phyloP scores from a whole-genome alignment of 1,140 invertebrate species.

The Drosophila lacteicornis region DNA sequence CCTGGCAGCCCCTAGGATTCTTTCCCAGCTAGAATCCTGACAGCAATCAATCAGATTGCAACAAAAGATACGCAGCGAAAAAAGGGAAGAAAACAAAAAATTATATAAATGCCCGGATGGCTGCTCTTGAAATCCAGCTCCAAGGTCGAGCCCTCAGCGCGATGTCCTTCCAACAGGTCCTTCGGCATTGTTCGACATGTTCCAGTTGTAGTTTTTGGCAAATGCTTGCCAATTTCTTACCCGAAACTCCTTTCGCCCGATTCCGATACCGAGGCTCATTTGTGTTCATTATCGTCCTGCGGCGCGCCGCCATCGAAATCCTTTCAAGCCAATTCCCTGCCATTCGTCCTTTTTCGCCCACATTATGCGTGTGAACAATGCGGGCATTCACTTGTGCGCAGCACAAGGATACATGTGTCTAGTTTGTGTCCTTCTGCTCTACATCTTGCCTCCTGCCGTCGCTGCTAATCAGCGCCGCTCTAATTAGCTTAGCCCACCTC shows the following conservation, averaged over 20 bases:
- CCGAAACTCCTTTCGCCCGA: conserved; percentile 70
- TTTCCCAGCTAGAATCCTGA: conserved; percentile 60
- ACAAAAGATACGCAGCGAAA: conserved; percentile 66
- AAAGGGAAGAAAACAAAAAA: conserved; percentile 38
- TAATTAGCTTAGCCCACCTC: conserved; percentile 75
- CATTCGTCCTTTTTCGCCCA: conserved; percentile 18
- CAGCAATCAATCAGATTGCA: conserved; percentile 82
- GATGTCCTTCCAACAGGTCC: conserved; percentile 68
- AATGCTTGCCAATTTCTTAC: conserved; percentile 72
- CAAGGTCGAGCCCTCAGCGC: conserved; percentile 56
- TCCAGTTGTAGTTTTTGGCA: conserved; percentile 64
- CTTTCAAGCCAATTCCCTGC: conserved; percentile 27
- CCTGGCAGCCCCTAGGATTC: conserved; percentile 42
- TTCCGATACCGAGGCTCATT: conserved; percentile 60
- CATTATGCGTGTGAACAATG: conserved; percentile 57
- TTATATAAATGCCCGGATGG: conserved; percentile 59
- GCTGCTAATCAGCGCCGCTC: conserved; percentile 61
- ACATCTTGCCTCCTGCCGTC: conserved; percentile 33
- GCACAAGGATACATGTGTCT: conserved; percentile 50
- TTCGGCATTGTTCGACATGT: conserved; percentile 61
- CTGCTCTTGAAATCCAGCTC: conserved; percentile 58
- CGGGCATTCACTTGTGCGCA: conserved; percentile 53
- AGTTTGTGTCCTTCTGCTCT: conserved; percentile 24
- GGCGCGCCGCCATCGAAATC: conserved; percentile 74
- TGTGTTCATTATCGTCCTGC: conserved; percentile 81